phyloP scores from a whole-genome alignment of 1,140 invertebrate genomes.

The Protaetia brevitarsis region DNA sequence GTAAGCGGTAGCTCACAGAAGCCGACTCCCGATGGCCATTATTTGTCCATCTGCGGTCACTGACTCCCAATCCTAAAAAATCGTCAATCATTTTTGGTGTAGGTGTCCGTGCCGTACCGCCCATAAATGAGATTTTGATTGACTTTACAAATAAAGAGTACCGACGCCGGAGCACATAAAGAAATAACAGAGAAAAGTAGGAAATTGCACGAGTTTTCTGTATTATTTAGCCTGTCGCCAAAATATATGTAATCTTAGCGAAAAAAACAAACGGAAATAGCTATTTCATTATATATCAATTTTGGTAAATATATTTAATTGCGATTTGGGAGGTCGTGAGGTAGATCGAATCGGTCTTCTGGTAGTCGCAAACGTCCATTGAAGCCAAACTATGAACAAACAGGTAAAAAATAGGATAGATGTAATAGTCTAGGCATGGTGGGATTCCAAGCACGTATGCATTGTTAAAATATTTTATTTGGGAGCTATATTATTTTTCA shows the following conservation, averaged over 20 bases:
- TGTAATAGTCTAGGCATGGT: no score
- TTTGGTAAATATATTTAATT: neutral
- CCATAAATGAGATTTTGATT: conserved; percentile 32
- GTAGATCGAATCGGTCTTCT: neutral
- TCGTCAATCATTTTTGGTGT: conserved; percentile 28
- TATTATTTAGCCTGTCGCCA: neutral
- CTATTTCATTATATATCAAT: conserved; percentile 16
- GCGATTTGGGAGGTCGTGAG: neutral
- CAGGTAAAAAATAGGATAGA: no score
- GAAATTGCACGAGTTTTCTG: neutral
- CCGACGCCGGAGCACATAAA: neutral
- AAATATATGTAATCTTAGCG: neutral
- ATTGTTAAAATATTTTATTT: no score
- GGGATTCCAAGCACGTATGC: no score
- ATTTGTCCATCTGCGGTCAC: conserved; percentile 33
- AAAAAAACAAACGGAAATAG: conserved; percentile 13
- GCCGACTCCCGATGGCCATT: conserved; percentile 22
- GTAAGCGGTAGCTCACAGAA: conserved; percentile 28
- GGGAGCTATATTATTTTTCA: no score
- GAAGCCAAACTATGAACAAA: no score
- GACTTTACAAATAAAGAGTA: conserved; percentile 13
- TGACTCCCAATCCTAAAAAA: conserved; percentile 25
- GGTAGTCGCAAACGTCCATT: no score
- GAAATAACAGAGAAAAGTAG: neutral
- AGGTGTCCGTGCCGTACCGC: conserved; percentile 26